Evolutionary conservation across 1,140 invertebrate genomes (phyloP).

Genomic region (Laodelphax striatellus): DNA sequence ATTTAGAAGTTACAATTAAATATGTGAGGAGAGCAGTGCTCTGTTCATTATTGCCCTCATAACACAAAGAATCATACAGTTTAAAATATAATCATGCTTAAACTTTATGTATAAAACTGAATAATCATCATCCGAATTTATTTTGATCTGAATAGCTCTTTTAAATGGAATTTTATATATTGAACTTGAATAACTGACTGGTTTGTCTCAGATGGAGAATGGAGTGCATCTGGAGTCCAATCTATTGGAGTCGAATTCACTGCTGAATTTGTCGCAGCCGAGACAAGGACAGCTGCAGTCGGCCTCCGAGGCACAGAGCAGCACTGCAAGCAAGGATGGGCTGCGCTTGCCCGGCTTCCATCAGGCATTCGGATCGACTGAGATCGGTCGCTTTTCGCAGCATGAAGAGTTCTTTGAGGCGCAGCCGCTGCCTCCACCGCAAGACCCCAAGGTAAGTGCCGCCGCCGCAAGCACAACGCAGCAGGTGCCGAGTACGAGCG

Average conservation of each 20-base stretch:
- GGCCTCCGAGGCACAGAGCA: background rate
- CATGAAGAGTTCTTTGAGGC: slow-evolving; percentile 36
- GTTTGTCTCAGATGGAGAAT: too few relatives aligned
- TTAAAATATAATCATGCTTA: too few relatives aligned
- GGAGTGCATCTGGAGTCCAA: too few relatives aligned
- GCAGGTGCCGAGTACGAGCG: background rate
- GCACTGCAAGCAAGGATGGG: slow-evolving; percentile 9
- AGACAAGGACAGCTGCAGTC: background rate
- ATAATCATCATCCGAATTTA: too few relatives aligned
- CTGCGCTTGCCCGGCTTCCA: slow-evolving; percentile 56
- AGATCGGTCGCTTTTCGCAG: slow-evolving; percentile 55
- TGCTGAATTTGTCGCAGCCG: background rate
- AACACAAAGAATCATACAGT: too few relatives aligned
- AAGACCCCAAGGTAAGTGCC: background rate
- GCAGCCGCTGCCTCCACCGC: slow-evolving; percentile 7
- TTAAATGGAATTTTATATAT: too few relatives aligned
- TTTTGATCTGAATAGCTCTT: too few relatives aligned
- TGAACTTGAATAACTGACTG: too few relatives aligned
- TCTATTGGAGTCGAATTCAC: background rate
- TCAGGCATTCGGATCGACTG: slow-evolving; percentile 64
- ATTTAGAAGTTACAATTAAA: too few relatives aligned
- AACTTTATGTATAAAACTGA: too few relatives aligned
- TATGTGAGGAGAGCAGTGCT: too few relatives aligned
- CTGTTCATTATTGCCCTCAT: too few relatives aligned
- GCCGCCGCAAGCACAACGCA: background rate